A percentile compares a stretch with the other conserved stretches of the same genome.
These are phyloP conservation scores for Leptinotarsa rubiginosa DNA, from an alignment of 2,888 invertebrate species.

Conservation along the genomic window DNA sequence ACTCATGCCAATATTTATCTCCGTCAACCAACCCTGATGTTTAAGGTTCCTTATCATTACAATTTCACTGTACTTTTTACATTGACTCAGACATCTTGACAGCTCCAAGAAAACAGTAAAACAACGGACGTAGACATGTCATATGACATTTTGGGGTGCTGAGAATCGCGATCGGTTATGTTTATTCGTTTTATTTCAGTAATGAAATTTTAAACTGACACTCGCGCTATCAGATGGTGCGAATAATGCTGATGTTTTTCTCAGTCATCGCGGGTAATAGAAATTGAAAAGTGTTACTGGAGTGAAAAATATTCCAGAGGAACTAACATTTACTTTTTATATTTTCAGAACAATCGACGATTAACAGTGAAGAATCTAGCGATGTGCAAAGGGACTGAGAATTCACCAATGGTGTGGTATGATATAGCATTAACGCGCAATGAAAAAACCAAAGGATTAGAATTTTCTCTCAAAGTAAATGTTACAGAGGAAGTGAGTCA, in stretches of 20 bases:
- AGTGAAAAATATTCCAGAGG: not conserved
- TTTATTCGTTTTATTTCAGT: conserved; percentile 38
- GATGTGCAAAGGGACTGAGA: conserved; percentile 5
- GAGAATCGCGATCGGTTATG: conserved; percentile 27
- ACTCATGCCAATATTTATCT: too few species aligned
- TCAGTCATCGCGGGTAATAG: not conserved
- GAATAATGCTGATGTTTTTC: not conserved
- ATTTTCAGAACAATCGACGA: conserved; percentile 1
- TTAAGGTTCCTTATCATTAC: too few species aligned
- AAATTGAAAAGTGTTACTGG: not conserved
- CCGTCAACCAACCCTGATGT: too few species aligned
- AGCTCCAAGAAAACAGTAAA: too few species aligned
- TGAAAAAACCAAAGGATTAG: not conserved
- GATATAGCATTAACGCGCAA: not conserved
- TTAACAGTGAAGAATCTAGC: conserved; percentile 4
- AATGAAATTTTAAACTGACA: conserved; percentile 41
- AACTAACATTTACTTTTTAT: not conserved
- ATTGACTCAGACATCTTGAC: too few species aligned
- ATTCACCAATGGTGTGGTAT: conserved; percentile 4
- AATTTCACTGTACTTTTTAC: too few species aligned
- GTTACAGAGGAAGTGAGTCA: not conserved
- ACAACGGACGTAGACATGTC: conserved; percentile 10
- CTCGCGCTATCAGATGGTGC: conserved; percentile 18
- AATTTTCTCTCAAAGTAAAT: conserved; percentile 4
- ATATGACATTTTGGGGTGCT: conserved; percentile 26